These are phyloP conservation scores for Itoplectis maculator DNA, from an alignment of 2,888 invertebrate species.

Conservation along the genomic window DNA sequence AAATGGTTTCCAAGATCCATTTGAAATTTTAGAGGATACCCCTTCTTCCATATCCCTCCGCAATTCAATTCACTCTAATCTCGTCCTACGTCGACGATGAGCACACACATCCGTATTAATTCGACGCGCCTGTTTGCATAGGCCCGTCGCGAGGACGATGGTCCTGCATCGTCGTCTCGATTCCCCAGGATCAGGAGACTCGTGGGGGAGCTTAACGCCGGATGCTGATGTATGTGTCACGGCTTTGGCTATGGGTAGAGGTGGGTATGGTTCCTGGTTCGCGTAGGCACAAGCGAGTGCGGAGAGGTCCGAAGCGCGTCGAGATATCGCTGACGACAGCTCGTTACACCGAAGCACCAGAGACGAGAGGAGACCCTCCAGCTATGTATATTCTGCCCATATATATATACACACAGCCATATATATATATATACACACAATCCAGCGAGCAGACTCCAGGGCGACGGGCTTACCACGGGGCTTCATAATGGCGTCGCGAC, in stretches of 20 bases:
- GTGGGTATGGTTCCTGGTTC: too few relatives aligned
- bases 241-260: too few relatives aligned
- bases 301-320: conserved; percentile 61
- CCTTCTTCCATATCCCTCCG: too few relatives aligned
- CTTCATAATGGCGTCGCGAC: conserved; percentile 76
- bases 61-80: conserved; percentile 51
- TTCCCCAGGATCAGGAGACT: conserved; percentile 52
- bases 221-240: conserved; percentile 18
- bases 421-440: conserved; percentile 22
- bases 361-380: conserved; percentile 50
- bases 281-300: conserved; percentile 33
- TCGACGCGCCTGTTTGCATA: conserved; percentile 56
- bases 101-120: conserved; percentile 60
- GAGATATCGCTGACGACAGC: conserved; percentile 77
- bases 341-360: conserved; percentile 76
- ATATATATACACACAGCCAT: conserved; percentile 7
- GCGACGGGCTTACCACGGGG: conserved; percentile 51
- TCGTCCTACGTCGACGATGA: neutral
- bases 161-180: conserved; percentile 59
- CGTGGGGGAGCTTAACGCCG: too few relatives aligned
- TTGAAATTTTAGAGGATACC: too few relatives aligned
- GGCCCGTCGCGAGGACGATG: conserved; percentile 29
- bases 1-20: neutral
- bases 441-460: conserved; percentile 17
- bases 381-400: neutral